These are phyloP conservation scores for Sylvia atricapilla DNA, from an alignment of 2,113 vertebrate species.

Conservation along the genomic window DNA sequence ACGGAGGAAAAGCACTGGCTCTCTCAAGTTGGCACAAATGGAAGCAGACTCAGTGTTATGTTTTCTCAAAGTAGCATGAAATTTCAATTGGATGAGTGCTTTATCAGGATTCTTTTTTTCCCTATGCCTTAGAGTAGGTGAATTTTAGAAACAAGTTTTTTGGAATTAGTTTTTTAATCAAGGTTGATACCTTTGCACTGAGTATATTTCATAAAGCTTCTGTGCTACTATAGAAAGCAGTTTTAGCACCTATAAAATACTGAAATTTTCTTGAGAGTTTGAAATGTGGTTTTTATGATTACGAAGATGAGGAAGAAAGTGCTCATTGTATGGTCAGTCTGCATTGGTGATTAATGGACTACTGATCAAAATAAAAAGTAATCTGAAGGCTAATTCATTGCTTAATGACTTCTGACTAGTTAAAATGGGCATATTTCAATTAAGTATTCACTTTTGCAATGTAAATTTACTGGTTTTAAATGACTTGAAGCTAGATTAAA, in stretches of 20 bases:
- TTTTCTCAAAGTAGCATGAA: background rate
- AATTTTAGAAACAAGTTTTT: background rate
- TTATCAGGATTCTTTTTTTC: background rate
- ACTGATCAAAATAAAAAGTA: background rate
- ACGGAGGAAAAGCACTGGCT: background rate
- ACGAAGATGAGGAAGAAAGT: background rate
- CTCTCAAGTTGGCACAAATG: background rate
- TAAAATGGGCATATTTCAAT: background rate
- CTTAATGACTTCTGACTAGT: background rate
- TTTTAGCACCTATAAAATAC: background rate
- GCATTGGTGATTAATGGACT: background rate
- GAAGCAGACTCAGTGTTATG: background rate
- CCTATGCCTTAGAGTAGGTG: background rate
- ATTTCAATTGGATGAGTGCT: background rate
- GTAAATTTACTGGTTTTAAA: background rate
- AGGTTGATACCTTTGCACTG: background rate
- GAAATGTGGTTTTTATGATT: background rate
- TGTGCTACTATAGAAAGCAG: background rate
- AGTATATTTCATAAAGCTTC: background rate
- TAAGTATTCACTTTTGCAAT: background rate
- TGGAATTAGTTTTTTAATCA: background rate
- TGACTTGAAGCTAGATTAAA: background rate
- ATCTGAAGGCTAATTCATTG: background rate
- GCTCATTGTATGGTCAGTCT: background rate
- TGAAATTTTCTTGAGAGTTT: accelerated